Percentiles rank a stretch among this genome's conserved stretches.
Evolutionary conservation across 2,113 vertebrate species (phyloP).

Genomic region (Orthonyx spaldingii): DNA sequence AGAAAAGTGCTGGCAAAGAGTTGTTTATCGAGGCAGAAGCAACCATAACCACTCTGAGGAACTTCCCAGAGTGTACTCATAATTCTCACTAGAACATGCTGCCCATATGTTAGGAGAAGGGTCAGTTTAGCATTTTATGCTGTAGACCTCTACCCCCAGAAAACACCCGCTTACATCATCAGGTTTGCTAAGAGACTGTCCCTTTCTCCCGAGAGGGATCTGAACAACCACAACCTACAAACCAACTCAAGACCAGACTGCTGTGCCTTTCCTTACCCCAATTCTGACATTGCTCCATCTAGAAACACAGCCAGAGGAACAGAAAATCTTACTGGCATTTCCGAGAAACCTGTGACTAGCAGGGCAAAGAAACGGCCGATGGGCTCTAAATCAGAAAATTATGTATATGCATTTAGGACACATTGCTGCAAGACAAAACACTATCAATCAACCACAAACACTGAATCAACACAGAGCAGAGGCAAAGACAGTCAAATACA

Average conservation of each 20-base stretch:
- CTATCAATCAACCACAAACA: not conserved
- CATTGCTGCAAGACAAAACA: not conserved
- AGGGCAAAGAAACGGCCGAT: not conserved
- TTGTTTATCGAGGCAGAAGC: not conserved
- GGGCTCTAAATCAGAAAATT: not conserved
- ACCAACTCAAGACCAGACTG: not conserved
- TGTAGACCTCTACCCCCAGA: not conserved
- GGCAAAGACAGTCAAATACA: not conserved
- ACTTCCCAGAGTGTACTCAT: not conserved
- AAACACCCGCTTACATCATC: not conserved
- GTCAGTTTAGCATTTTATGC: not conserved
- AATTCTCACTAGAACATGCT: not conserved
- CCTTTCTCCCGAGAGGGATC: not conserved
- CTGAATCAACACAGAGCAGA: not conserved
- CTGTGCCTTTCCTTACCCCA: not conserved
- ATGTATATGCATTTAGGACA: not conserved
- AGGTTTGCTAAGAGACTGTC: not conserved
- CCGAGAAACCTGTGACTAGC: not conserved
- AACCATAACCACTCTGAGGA: not conserved
- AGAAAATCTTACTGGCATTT: not conserved
- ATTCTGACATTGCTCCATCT: not conserved
- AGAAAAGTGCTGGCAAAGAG: not conserved
- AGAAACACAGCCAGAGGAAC: not conserved
- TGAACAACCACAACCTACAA: not conserved
- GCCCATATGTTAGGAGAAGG: not conserved